Conservation (phyloP, 2,113 vertebrate genomes). For the Calyptommatus sinebrachiatus region DNA sequence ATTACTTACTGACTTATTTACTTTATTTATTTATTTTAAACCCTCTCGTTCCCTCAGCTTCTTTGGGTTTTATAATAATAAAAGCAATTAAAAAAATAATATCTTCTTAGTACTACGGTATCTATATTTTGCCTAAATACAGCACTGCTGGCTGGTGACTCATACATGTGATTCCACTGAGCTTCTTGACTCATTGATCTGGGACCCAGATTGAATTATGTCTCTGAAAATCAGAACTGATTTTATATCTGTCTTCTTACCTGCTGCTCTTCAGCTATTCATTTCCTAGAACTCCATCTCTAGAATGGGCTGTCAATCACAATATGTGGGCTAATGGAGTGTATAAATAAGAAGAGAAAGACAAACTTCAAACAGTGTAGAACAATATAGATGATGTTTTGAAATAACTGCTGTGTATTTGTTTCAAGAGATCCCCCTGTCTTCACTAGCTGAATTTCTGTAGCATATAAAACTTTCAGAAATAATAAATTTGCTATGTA, state of each 20-base stretch:
- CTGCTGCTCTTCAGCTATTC: slow-evolving; percentile 37
- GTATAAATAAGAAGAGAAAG: slow-evolving; percentile 29
- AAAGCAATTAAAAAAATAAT: too few relatives aligned
- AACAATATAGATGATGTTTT: neutral
- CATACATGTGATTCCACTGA: neutral
- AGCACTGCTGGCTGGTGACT: neutral
- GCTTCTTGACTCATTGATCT: neutral
- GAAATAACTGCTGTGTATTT: slow-evolving; percentile 12
- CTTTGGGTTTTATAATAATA: too few relatives aligned
- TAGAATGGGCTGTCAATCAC: slow-evolving; percentile 23
- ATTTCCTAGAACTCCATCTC: slow-evolving; percentile 10
- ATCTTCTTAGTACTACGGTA: too few relatives aligned
- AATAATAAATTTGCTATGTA: neutral
- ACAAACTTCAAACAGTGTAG: slow-evolving; percentile 8
- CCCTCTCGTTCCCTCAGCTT: too few relatives aligned
- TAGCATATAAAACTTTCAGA: too few relatives aligned
- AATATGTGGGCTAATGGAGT: slow-evolving; percentile 24
- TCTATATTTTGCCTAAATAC: too few relatives aligned
- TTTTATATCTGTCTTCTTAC: slow-evolving; percentile 42
- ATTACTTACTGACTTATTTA: too few relatives aligned
- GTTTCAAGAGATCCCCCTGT: slow-evolving; percentile 9
- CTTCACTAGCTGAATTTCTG: slow-evolving; percentile 16
- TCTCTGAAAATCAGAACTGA: slow-evolving; percentile 42
- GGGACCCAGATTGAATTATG: slow-evolving; percentile 48
- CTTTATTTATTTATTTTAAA: too few relatives aligned